Percentiles rank a stretch among this genome's conserved stretches.
Evolutionary conservation across 2,888 invertebrate species (phyloP).

Genomic region (Laspeyria flexula): DNA sequence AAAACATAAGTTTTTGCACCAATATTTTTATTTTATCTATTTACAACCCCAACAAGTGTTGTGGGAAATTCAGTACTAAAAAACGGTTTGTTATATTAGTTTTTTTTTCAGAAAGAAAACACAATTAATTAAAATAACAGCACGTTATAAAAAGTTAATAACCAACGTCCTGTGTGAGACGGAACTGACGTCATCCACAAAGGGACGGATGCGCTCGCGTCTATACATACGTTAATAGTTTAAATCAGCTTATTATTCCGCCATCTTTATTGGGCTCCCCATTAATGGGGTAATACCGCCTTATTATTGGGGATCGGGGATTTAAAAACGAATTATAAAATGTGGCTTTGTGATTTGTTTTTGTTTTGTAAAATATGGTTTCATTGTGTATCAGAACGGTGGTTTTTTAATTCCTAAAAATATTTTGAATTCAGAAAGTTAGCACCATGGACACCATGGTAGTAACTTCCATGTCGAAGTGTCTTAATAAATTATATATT

Average conservation of each 20-base stretch:
- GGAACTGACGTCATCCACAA: neutral
- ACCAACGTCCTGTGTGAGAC: conserved; percentile 21
- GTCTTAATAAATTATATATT: no score
- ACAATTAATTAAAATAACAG: conserved; percentile 7
- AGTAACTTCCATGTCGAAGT: no score
- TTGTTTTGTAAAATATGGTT: conserved; percentile 22
- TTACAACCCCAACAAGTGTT: no score
- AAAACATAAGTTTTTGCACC: no score
- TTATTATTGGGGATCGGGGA: conserved; percentile 15
- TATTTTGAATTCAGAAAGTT: no score
- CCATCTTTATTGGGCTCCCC: conserved; percentile 37
- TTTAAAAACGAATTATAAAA: conserved; percentile 21
- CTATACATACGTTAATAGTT: conserved; percentile 29
- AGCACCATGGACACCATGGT: no score
- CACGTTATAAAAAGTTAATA: conserved; percentile 2
- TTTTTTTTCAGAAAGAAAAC: no score
- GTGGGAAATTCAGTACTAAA: no score
- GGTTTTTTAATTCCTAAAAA: no score
- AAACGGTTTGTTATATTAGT: no score
- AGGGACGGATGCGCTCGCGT: conserved; percentile 33
- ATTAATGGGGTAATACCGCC: conserved; percentile 12
- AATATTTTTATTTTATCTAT: no score
- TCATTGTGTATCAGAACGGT: conserved; percentile 11
- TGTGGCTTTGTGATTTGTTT: conserved; percentile 30
- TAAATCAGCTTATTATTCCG: conserved; percentile 46